A percentile compares a stretch with the other conserved stretches of the same genome.
These are phyloP conservation scores for Bellardia pandia DNA, from an alignment of 2,888 invertebrate species.

Conservation along the genomic window DNA sequence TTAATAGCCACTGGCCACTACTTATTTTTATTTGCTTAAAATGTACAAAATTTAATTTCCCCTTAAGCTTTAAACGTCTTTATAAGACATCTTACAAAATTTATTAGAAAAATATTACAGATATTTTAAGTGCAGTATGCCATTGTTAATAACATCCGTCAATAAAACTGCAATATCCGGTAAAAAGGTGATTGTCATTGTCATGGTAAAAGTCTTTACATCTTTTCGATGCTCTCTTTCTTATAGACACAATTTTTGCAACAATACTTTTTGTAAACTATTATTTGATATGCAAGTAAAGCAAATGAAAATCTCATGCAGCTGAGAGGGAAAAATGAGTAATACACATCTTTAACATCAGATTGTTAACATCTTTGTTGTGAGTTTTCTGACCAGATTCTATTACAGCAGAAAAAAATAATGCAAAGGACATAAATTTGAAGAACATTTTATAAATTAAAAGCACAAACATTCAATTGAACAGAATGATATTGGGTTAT, in stretches of 20 bases:
- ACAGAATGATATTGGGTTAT: too few relatives aligned
- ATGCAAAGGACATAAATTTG: too few relatives aligned
- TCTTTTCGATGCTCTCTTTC: background rate
- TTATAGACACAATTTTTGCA: slow-evolving; percentile 34
- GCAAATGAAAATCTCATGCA: slow-evolving; percentile 4
- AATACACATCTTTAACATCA: background rate
- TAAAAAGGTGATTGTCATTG: slow-evolving; percentile 68
- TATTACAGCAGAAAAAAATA: too few relatives aligned
- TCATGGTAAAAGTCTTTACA: slow-evolving; percentile 50
- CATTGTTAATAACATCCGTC: slow-evolving; percentile 68
- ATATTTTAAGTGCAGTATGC: slow-evolving; percentile 63
- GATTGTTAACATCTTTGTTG: too few relatives aligned
- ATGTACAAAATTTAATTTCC: background rate
- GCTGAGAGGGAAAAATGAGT: background rate
- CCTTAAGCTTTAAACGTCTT: background rate
- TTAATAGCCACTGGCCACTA: background rate
- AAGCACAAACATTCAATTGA: too few relatives aligned
- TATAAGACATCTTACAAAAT: background rate
- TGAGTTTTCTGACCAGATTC: too few relatives aligned
- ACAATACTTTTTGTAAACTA: slow-evolving; percentile 32
- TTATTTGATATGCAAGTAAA: slow-evolving; percentile 35
- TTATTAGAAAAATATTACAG: slow-evolving; percentile 34
- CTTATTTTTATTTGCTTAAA: background rate
- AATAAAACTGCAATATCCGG: slow-evolving; percentile 69
- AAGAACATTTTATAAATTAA: too few relatives aligned